Percentiles rank a stretch among this genome's conserved stretches.
Evolutionary conservation across 2,797 vertebrate genomes (phyloP).

Genomic region (Bufotes viridis): DNA sequence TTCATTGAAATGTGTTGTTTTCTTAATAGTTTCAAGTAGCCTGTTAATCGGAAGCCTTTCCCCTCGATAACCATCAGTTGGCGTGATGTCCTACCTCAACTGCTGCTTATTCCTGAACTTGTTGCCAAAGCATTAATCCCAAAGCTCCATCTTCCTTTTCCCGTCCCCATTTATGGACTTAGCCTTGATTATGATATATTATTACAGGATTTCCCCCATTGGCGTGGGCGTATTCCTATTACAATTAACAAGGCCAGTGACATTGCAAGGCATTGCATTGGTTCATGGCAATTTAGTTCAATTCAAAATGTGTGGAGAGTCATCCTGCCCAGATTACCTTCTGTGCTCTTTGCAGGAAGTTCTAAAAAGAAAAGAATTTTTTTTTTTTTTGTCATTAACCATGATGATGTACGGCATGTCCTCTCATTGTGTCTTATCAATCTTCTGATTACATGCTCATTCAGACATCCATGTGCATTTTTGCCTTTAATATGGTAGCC

Average conservation of each 20-base stretch:
- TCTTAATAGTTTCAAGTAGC: constrained; percentile 56
- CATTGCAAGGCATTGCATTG: background rate
- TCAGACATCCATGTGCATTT: background rate
- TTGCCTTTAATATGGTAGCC: background rate
- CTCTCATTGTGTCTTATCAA: background rate
- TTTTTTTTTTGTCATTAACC: background rate
- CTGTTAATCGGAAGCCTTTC: constrained; percentile 59
- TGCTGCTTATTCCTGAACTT: constrained; percentile 45
- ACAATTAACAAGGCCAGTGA: constrained; percentile 14
- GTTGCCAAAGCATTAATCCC: constrained; percentile 54
- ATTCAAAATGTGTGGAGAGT: background rate
- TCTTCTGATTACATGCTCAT: background rate
- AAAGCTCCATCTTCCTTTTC: constrained; percentile 50
- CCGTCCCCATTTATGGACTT: constrained; percentile 55
- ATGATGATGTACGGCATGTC: background rate
- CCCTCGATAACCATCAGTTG: constrained; percentile 52
- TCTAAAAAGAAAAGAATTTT: background rate
- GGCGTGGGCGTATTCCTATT: constrained; percentile 30
- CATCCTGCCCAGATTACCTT: background rate
- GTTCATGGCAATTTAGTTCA: background rate
- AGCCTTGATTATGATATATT: constrained; percentile 57
- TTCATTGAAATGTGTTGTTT: constrained; percentile 58
- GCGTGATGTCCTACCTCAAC: constrained; percentile 36
- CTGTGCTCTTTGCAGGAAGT: background rate
- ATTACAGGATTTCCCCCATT: constrained; percentile 56